Evolutionary conservation across 2,797 vertebrate genomes (phyloP), one percentile per base, ranked within the genome.

Genomic region (Poecilia wingei): DNA sequence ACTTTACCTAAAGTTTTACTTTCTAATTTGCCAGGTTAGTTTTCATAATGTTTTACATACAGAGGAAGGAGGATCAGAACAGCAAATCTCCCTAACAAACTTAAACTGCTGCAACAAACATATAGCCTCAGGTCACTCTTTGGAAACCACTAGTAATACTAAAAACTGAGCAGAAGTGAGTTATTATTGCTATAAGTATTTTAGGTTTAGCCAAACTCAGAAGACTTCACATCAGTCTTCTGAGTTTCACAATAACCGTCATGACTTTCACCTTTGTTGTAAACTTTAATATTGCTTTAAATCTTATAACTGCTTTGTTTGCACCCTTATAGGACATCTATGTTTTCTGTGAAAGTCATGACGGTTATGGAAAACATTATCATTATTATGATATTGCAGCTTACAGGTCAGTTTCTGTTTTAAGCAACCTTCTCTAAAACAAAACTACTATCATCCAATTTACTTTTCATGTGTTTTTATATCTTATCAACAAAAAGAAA

Each of bases 11-110:
- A 55, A n/a, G 22, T 55, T 53, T 53, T 22, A 53, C 51, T 22
- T 53, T 22, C 20, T 53, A 53, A 53, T 53, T 53, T 55, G 6
- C 47, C 18, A 18, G 47, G 18, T 18, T 66, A 36, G 20, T 66
- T 66, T 66, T 36, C 61, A 66, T 39, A 66, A 18, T 66, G 61
- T 18, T 66, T 66, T 66, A 39, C 61, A 66, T 66, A 39, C 31
- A 66, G 7, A 66, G 33, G 61, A 66, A 49, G 47, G 47, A 49
- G 18, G 18, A 49, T 49, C 18, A 66, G 31, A 64, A 53, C 5
- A 53, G 51, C 7, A 53, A 25, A 25, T 8, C 6, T 55, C 51
- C 22, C 51, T 55, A 10, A 55, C 7, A 55, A 31, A 6, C 14
- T 16, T 33, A 64, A 18, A 18, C 31, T 64, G 59, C 18, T 33